Percentiles rank a stretch among this genome's conserved stretches.
Evolutionary conservation across 1,140 invertebrate genomes (phyloP).

Genomic region (Cydia pomonella): DNA sequence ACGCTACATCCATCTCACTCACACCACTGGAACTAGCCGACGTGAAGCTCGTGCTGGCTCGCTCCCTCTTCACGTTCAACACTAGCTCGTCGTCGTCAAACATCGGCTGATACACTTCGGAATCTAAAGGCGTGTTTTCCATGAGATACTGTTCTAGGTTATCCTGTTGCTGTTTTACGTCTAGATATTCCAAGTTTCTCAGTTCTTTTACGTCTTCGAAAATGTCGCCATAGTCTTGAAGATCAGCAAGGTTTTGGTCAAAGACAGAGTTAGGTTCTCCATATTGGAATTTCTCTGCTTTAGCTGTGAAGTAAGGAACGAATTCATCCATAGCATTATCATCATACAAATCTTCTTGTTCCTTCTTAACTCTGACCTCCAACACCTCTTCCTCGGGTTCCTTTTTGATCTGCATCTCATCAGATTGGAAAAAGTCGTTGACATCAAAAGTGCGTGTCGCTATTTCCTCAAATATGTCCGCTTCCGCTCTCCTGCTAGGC

Average conservation of each 20-base stretch:
- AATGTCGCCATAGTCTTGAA: conserved; percentile 73
- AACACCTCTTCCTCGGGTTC: conserved; percentile 54
- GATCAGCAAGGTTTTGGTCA: conserved; percentile 74
- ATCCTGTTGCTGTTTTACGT: conserved; percentile 69
- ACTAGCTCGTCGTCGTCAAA: conserved; percentile 72
- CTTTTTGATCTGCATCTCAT: conserved; percentile 69
- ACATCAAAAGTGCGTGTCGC: conserved; percentile 68
- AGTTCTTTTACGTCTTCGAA: conserved; percentile 69
- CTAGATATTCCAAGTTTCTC: conserved; percentile 62
- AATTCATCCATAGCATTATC: conserved; percentile 76
- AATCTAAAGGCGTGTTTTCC: conserved; percentile 73
- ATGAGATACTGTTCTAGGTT: conserved; percentile 73
- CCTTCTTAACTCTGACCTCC: conserved; percentile 57
- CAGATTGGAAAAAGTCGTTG: conserved; percentile 61
- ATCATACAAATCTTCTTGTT: conserved; percentile 59
- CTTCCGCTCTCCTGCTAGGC: conserved; percentile 35
- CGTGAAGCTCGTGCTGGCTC: conserved; percentile 78
- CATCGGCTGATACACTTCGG: conserved; percentile 68
- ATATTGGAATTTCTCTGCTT: conserved; percentile 58
- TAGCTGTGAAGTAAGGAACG: conserved; percentile 70
- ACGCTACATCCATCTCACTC: conserved; percentile 69
- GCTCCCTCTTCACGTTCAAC: conserved; percentile 70
- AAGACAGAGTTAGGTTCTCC: conserved; percentile 67
- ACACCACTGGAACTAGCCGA: conserved; percentile 77
- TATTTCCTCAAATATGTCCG: conserved; percentile 70